phyloP scores from a whole-genome alignment of 2,113 vertebrate species.

The Bufo bufo region DNA sequence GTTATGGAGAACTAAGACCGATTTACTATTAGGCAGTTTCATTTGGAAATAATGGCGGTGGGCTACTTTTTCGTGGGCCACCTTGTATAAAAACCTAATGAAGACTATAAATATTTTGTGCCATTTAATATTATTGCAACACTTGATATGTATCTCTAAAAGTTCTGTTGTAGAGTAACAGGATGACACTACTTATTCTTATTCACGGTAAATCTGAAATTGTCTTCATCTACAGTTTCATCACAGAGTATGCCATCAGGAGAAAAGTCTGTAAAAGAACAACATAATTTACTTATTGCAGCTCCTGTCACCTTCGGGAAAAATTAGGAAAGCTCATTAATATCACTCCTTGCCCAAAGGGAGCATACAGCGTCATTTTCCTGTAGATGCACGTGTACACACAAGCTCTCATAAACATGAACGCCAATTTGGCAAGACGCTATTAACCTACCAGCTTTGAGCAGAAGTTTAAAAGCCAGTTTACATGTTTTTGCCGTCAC shows the following conservation, averaged over 20 bases:
- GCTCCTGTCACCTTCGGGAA: neutral
- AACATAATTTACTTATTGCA: constrained; percentile 5
- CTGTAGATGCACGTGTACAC: neutral
- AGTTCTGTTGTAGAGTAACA: neutral
- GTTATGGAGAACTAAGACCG: no score
- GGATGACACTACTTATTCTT: neutral
- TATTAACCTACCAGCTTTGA: neutral
- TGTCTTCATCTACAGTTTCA: neutral
- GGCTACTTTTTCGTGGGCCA: no score
- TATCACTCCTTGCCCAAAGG: constrained; percentile 8
- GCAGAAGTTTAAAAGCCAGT: neutral
- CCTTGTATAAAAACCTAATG: neutral
- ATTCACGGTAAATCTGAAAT: neutral
- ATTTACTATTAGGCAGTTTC: no score
- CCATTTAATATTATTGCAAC: neutral
- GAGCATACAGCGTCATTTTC: neutral
- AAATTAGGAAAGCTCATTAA: neutral
- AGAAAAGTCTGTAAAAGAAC: constrained; percentile 2
- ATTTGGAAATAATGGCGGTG: no score
- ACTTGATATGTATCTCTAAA: neutral
- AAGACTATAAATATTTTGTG: neutral
- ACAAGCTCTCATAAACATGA: constrained; percentile 5
- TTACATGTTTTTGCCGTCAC: neutral
- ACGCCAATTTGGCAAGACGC: neutral
- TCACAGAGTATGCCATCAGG: neutral